Base-by-base conservation (phyloP, 2,113 vertebrate species). In the Prinia subflava region DNA sequence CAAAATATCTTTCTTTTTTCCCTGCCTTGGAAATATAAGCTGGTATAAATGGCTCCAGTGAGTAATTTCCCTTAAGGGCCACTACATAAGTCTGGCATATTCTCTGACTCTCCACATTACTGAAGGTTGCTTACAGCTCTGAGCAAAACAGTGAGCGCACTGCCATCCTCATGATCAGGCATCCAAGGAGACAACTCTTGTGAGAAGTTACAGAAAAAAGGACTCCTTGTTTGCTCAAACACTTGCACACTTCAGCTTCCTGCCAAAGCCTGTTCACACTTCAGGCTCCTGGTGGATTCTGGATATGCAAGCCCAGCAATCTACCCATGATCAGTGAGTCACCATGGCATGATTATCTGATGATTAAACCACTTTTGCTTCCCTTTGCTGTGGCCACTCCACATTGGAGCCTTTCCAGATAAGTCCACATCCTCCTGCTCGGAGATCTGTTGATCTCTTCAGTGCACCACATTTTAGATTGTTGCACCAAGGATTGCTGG, bases 101-200 rank as follows among this genome's bases (percentile, higher is more conserved):
- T 97, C 95, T 96, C 74, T 93, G 96, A 83, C 94, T 92, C 52
- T 92, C 85, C 83, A 70, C 91, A 93, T 97, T 69, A 95, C 64
- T 95, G 97, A 97, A 97, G 96, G 96, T 97, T 97, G 96, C 95
- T 95, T 44, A 95, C 95, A 95, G 97, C 97, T 97, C 37, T 83
- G 83, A 97, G 96, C 94, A 83, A 96, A 96, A 95, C 85, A 94
- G 80, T 2, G 50, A 90, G 82, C 18, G 27, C 20, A 7, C 92
- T 91, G 94, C 80, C 85, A 65, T 82, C 89, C 94, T 87, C 94
- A 95, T 93, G 95, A 94, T 42, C 87, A 78, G 82, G 80, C 94
- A 78, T 41, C 91, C 65, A 89, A 93, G 96, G 90, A 95, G 91
- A 96, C 80, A 87, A 85, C 41, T 71, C 80, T 23, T 75, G 33